Base-by-base conservation (phyloP, 2,113 vertebrate species). In the Rhea americana region DNA sequence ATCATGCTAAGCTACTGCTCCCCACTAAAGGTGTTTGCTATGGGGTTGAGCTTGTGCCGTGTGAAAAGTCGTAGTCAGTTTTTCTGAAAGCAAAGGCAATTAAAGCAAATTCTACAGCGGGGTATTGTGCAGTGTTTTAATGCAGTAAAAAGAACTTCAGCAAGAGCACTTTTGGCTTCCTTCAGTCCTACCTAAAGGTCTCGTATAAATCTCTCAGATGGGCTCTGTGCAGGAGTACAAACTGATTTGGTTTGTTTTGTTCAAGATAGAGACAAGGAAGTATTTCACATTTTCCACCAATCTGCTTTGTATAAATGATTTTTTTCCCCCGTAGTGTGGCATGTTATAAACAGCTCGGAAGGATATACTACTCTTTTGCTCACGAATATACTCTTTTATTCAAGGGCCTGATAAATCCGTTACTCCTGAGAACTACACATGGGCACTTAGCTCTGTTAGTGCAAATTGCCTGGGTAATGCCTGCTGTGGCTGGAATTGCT, bases 271-370 rank as follows among this genome's bases (percentile, higher is more conserved):
- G 93, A 72, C 56, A 78, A 82, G 87, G 94, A 93, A 94, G 91
- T 87, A 91, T 93, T 96, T 96, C 93, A 94, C 83, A 89, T 96
- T 95, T 96, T 95, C 96, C 95, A 93, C 90, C 88, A 75, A 58
- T 90, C 88, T 95, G 80, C 93, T 96, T 94, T 95, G 93, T 94
- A 43, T 95, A 86, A 91, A 47, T 75, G 84, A 70, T 79, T 67
- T 91, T 61, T 84, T 62, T 55, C 68, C 86, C 77, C 51, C 93
- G 50, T 93, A 95, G 87, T 65, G 10, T 93, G 87, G 88, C 90
- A 67, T 89, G 66, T 37, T 87, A 90, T 87, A 89, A 91, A 73
- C 94, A 84, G n/a, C 82, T 68, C 73, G 74, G 85, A 90, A 94
- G 88, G 94, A 93, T 94, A 79, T 90, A 79, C 77, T 84, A n/a